Percentiles rank a stretch among this genome's conserved stretches.
Evolutionary conservation across 2,888 invertebrate species (phyloP).

Genomic region (Amiota communis): DNA sequence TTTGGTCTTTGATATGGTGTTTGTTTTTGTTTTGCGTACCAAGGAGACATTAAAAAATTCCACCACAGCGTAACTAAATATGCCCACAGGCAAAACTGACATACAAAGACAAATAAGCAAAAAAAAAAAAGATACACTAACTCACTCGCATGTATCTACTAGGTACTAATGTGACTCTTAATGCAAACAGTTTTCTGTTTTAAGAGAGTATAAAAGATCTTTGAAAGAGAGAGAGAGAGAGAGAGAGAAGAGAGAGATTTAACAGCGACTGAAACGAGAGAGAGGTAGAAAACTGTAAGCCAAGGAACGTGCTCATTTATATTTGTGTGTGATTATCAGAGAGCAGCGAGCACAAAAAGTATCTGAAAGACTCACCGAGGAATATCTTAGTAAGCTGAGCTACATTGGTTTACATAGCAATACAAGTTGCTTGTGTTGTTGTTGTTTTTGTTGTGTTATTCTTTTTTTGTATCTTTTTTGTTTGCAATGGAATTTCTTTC

Average conservation of each 20-base stretch:
- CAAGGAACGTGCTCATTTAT: neutral
- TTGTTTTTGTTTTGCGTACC: neutral
- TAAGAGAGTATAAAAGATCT: neutral
- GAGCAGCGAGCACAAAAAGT: neutral
- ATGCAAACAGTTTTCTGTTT: neutral
- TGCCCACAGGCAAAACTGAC: conserved; percentile 51
- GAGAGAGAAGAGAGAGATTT: conserved; percentile 32
- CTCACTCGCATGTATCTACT: conserved; percentile 7
- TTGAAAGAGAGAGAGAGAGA: conserved; percentile 29
- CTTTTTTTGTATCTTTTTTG: conserved; percentile 44
- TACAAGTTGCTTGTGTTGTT: conserved; percentile 30
- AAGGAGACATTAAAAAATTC: conserved; percentile 56
- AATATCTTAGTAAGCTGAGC: conserved; percentile 12
- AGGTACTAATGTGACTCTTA: neutral
- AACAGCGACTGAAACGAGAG: neutral
- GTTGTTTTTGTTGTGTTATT: conserved; percentile 12
- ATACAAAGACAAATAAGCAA: conserved; percentile 39
- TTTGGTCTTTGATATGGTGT: conserved; percentile 13
- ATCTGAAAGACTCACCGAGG: neutral
- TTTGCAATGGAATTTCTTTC: conserved; percentile 68
- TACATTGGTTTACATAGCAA: conserved; percentile 9
- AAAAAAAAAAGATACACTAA: conserved; percentile 12
- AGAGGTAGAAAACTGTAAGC: neutral
- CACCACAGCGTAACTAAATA: conserved; percentile 57
- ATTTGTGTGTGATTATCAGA: neutral